Conservation (phyloP, 2,888 invertebrate species). For the Drosophila fungiperda region DNA sequence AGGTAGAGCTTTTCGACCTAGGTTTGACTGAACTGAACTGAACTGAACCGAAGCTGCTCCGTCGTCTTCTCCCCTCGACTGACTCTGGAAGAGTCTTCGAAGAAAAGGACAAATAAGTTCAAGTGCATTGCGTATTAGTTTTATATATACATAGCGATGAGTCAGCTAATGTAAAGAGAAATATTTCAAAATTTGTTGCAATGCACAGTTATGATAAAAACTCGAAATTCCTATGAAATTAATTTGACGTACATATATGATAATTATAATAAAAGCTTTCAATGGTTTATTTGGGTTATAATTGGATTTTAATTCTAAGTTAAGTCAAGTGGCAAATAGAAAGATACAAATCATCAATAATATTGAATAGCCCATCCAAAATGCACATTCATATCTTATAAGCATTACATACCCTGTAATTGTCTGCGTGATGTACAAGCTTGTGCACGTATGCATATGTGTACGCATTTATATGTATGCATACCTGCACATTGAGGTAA, state of each 20-base stretch:
- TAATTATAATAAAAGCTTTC: slow-evolving; percentile 6
- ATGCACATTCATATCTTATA: slow-evolving; percentile 3
- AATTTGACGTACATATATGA: not conserved
- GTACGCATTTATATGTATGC: slow-evolving; percentile 14
- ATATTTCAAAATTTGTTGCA: not conserved
- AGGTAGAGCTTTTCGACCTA: slow-evolving; percentile 11
- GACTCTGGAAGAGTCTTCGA: slow-evolving; percentile 1
- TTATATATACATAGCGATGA: not conserved
- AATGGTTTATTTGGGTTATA: not conserved
- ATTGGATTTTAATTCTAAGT: not conserved
- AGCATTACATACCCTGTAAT: not conserved
- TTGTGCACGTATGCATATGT: not conserved
- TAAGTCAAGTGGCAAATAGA: not conserved
- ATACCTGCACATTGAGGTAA: slow-evolving; percentile 20
- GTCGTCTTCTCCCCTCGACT: not conserved
- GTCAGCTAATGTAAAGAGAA: not conserved
- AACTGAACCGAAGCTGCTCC: not conserved
- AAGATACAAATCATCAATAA: not conserved
- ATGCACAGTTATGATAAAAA: not conserved
- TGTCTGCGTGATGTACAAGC: not conserved
- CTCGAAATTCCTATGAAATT: not conserved
- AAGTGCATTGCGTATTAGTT: slow-evolving; percentile 2
- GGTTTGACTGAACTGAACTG: slow-evolving; percentile 6
- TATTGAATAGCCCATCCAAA: not conserved
- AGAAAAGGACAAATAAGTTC: slow-evolving; percentile 8